Evolutionary conservation across 2,113 vertebrate genomes (phyloP).

Genomic region (Tachuris rubrigastra): DNA sequence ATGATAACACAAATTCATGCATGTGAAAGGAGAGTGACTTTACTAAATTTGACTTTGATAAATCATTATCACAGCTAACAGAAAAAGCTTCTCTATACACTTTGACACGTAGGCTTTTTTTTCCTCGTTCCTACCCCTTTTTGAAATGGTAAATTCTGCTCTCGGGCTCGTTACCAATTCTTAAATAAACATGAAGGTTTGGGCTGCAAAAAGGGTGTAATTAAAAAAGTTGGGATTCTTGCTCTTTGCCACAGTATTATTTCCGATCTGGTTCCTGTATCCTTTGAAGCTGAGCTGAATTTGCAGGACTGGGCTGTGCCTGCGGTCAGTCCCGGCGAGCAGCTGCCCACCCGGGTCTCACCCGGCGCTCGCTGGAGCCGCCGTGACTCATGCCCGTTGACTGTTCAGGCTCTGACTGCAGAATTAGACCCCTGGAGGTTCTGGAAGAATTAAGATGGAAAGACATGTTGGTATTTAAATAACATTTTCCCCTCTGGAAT

Average conservation of each 20-base stretch:
- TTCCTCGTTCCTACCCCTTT: not conserved
- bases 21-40: not conserved
- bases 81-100: not conserved
- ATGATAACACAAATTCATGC: not conserved
- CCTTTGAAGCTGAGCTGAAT: slow-evolving; percentile 38
- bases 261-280: slow-evolving; percentile 8
- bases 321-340: not conserved
- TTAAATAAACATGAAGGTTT: slow-evolving; percentile 60
- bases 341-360: slow-evolving; percentile 40
- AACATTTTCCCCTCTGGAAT: slow-evolving; percentile 63
- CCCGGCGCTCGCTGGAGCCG: not conserved
- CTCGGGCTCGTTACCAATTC: slow-evolving; percentile 18
- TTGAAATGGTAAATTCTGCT: slow-evolving; percentile 37
- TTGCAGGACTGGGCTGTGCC: not conserved
- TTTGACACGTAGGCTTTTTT: not conserved
- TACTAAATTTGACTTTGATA: not conserved
- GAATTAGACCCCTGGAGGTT: slow-evolving; percentile 57
- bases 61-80: not conserved
- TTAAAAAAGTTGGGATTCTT: slow-evolving; percentile 41
- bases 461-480: slow-evolving; percentile 50
- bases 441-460: slow-evolving; percentile 48
- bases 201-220: slow-evolving; percentile 18
- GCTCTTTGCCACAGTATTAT: slow-evolving; percentile 12
- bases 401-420: slow-evolving; percentile 46
- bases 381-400: not conserved